phyloP scores from a whole-genome alignment of 53 echinoderm and acorn worm species.

The Temnopleurus reevesii region DNA sequence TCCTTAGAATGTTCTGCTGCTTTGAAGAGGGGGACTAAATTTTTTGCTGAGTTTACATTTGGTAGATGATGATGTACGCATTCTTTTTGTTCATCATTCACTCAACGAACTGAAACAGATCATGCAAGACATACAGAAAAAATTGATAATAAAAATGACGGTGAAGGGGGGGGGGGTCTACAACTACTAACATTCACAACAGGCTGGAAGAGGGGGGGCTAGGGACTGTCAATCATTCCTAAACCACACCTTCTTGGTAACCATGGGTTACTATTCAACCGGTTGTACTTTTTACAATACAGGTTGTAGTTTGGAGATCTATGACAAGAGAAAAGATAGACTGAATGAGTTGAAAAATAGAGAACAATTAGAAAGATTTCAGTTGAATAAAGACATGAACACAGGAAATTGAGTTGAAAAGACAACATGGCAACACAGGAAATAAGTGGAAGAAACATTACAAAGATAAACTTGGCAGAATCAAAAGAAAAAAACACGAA shows the following conservation, averaged over 20 bases:
- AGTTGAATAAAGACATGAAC: neutral
- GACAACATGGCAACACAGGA: neutral
- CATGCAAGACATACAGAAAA: neutral
- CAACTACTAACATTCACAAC: neutral
- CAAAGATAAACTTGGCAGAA: no score
- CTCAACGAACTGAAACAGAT: no score
- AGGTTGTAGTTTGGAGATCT: conserved; percentile 59
- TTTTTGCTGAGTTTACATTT: no score
- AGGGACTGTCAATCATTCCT: conserved; percentile 24
- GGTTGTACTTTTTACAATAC: conserved; percentile 62
- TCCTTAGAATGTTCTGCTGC: no score
- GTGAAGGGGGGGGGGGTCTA: neutral
- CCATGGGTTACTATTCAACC: conserved; percentile 58
- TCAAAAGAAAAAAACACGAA: no score
- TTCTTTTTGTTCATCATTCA: no score
- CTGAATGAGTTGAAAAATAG: neutral
- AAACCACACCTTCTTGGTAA: conserved; percentile 55
- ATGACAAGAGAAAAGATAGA: conserved; percentile 25
- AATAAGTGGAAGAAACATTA: no score
- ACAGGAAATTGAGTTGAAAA: neutral
- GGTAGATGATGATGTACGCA: no score
- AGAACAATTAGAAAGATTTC: neutral
- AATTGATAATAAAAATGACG: neutral
- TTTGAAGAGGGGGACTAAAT: no score
- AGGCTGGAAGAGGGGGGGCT: conserved; percentile 32